Conservation (phyloP, 2,888 invertebrate genomes). For the Tipula lateralis region DNA sequence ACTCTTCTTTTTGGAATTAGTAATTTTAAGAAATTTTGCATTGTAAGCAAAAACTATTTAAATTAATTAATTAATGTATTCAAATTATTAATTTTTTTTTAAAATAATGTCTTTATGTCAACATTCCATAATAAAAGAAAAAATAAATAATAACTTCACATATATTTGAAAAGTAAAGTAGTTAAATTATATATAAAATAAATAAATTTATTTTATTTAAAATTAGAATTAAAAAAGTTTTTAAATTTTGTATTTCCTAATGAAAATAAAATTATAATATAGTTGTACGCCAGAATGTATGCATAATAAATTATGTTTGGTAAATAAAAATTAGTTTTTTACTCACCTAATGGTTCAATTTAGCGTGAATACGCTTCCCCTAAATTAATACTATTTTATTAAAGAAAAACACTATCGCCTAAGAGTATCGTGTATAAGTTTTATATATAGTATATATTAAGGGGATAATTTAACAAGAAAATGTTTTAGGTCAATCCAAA, state of each 20-base stretch:
- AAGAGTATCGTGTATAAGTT: no score
- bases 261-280: neutral
- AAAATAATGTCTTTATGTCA: neutral
- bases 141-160: neutral
- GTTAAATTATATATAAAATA: neutral
- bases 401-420: no score
- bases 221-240: neutral
- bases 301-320: no score
- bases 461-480: no score
- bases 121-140: neutral
- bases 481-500: no score
- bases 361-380: no score
- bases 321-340: no score
- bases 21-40: neutral
- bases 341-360: no score
- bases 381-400: no score
- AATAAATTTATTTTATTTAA: neutral
- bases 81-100: neutral
- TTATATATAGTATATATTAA: no score
- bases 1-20: neutral
- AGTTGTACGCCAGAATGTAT: no score
- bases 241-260: neutral
- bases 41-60: neutral
- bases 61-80: constrained; percentile 8
- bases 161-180: neutral